Evolutionary conservation across 2,797 vertebrate genomes (phyloP).

Genomic region (Gadopsis bispinosus): DNA sequence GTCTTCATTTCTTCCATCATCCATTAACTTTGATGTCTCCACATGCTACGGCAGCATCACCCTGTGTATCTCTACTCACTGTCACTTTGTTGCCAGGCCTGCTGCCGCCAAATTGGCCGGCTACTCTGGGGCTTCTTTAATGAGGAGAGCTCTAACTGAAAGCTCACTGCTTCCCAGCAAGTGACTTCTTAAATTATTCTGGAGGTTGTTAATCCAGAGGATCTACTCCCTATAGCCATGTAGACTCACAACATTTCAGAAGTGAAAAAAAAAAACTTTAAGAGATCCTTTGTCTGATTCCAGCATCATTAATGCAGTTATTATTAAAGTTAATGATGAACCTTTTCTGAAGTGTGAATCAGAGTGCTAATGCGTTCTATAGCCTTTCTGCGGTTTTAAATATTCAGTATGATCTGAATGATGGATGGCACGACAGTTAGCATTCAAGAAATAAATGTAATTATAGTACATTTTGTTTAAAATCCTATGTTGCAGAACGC

Average conservation of each 20-base stretch:
- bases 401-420: conserved; percentile 1
- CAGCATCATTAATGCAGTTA: background rate
- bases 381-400: background rate
- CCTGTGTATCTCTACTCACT: conserved; percentile 39
- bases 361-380: background rate
- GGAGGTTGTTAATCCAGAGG: conserved; percentile 51
- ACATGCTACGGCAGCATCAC: conserved; percentile 25
- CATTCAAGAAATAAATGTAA: background rate
- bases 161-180: conserved; percentile 37
- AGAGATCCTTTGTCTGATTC: background rate
- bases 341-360: background rate
- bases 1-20: conserved; percentile 46
- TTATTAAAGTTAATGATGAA: conserved; percentile 2
- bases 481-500: background rate
- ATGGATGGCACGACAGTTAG: too few relatives aligned
- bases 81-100: conserved; percentile 50
- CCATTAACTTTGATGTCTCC: conserved; percentile 58
- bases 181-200: conserved; percentile 52
- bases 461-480: background rate
- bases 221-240: background rate
- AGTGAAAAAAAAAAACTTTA: background rate
- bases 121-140: conserved; percentile 48
- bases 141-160: conserved; percentile 50
- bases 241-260: conserved; percentile 7
- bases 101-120: conserved; percentile 53